A percentile compares a stretch with the other conserved stretches of the same genome.
phyloP scores from a whole-genome alignment of 2,888 invertebrate genomes.

The Synergus gifuensis region DNA sequence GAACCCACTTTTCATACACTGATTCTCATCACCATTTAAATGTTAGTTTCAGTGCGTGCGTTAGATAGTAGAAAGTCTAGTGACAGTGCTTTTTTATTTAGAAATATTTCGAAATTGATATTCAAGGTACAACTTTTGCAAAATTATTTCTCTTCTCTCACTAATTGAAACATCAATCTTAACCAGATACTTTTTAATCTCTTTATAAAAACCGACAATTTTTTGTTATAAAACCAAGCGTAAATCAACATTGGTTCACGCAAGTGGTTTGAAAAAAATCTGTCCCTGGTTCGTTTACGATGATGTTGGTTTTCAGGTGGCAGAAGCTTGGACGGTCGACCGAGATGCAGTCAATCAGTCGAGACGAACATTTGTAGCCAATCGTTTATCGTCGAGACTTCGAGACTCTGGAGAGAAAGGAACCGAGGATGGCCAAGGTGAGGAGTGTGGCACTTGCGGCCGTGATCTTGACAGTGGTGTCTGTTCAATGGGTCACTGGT shows the following conservation, averaged over 20 bases:
- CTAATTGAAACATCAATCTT: not conserved
- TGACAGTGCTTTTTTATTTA: not conserved
- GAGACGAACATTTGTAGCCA: slow-evolving; percentile 44
- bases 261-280: not conserved
- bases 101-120: not conserved
- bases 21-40: slow-evolving; percentile 8
- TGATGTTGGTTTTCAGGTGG: slow-evolving; percentile 43
- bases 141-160: not conserved
- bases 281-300: not conserved
- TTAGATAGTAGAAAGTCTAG: not conserved
- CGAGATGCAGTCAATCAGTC: slow-evolving; percentile 50
- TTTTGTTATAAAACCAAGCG: not conserved
- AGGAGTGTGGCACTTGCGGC: slow-evolving; percentile 53
- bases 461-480: slow-evolving; percentile 58
- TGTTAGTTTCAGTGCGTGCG: slow-evolving; percentile 2
- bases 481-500: slow-evolving; percentile 52
- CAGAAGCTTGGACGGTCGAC: slow-evolving; percentile 47
- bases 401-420: slow-evolving; percentile 50
- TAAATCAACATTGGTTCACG: not conserved
- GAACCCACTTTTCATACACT: not conserved
- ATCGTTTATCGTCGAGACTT: slow-evolving; percentile 51
- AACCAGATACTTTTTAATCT: not conserved
- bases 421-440: slow-evolving; percentile 59
- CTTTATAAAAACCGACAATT: not conserved
- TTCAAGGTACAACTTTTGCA: not conserved